Conservation (phyloP, 1,140 invertebrate species). For the Andrena cerasifolii region DNA sequence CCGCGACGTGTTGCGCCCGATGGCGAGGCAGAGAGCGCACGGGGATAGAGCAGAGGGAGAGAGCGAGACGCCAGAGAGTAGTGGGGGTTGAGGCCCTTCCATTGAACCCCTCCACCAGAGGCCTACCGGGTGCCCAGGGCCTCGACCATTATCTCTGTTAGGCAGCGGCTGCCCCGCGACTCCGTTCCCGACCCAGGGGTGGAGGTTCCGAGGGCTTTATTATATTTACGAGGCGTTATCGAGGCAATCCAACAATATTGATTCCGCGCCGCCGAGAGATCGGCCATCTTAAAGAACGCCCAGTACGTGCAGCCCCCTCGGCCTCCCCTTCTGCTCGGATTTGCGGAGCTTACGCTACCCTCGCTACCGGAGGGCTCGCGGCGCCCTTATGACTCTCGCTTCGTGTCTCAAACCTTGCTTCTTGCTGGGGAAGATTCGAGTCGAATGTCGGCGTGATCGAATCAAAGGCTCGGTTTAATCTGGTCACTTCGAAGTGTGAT, state of each 20-base stretch:
- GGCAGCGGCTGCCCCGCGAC: conserved; percentile 32
- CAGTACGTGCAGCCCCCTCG: conserved; percentile 34
- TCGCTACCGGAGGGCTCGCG: conserved; percentile 63
- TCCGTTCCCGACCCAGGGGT: conserved; percentile 10
- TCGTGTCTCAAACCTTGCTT: conserved; percentile 14
- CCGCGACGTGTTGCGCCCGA: conserved; percentile 54
- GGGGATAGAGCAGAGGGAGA: conserved; percentile 1
- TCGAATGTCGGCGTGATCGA: conserved; percentile 40
- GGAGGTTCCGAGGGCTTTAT: conserved; percentile 72
- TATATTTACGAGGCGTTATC: conserved; percentile 81
- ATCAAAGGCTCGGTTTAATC: conserved; percentile 9
- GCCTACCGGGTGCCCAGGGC: conserved; percentile 62
- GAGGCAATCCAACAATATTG: conserved; percentile 78
- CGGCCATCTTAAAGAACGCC: conserved; percentile 64
- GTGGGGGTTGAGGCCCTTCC: conserved; percentile 50
- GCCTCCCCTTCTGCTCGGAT: neutral
- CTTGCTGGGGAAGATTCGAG: neutral
- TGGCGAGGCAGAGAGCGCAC: conserved; percentile 29
- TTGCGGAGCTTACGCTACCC: conserved; percentile 16
- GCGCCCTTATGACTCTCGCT: conserved; percentile 36
- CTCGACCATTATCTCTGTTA: conserved; percentile 67
- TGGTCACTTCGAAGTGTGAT: no score
- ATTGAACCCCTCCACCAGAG: conserved; percentile 43
- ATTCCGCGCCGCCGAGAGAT: conserved; percentile 73
- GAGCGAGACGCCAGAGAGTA: conserved; percentile 9